Percentiles rank a stretch among this genome's conserved stretches.
These are phyloP conservation scores for Oophaga sylvatica DNA, from an alignment of 2,797 vertebrate genomes.

Conservation along the genomic window DNA sequence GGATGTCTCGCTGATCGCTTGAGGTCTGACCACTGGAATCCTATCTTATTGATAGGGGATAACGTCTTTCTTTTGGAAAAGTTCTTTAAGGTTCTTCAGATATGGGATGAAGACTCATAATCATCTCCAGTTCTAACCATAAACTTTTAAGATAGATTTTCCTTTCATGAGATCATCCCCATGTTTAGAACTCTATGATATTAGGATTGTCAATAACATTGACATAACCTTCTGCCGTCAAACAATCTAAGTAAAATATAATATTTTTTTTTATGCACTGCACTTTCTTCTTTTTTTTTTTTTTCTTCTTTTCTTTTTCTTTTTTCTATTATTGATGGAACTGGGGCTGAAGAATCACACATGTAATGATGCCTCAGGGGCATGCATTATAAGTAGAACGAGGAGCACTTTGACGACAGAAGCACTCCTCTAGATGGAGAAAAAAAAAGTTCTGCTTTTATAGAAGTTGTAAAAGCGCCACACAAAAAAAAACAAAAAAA, in stretches of 20 bases:
- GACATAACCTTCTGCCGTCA: conserved; percentile 21
- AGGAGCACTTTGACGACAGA: conserved; percentile 8
- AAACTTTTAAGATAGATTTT: neutral
- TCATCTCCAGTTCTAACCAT: neutral
- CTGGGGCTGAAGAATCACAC: conserved; percentile 8
- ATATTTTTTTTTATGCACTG: neutral
- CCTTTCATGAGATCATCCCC: too few species aligned
- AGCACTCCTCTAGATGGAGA: neutral
- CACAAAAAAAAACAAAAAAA: conserved; percentile 2
- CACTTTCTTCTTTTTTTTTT: neutral
- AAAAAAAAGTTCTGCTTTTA: conserved; percentile 32
- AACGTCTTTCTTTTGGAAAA: too few species aligned
- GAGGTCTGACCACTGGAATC: too few species aligned
- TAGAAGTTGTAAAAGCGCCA: conserved; percentile 21
- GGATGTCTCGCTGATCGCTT: too few species aligned
- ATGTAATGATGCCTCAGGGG: conserved; percentile 42
- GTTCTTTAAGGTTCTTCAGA: neutral
- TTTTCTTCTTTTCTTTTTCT: neutral
- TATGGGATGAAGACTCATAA: neutral
- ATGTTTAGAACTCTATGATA: neutral
- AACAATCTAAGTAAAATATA: conserved; percentile 19
- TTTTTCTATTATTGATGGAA: conserved; percentile 14
- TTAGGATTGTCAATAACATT: conserved; percentile 14
- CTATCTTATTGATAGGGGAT: too few species aligned
- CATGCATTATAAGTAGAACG: conserved; percentile 38